These are phyloP conservation scores for Aphaenogaster rudis DNA, from an alignment of 1,140 invertebrate species.

Conservation along the genomic window DNA sequence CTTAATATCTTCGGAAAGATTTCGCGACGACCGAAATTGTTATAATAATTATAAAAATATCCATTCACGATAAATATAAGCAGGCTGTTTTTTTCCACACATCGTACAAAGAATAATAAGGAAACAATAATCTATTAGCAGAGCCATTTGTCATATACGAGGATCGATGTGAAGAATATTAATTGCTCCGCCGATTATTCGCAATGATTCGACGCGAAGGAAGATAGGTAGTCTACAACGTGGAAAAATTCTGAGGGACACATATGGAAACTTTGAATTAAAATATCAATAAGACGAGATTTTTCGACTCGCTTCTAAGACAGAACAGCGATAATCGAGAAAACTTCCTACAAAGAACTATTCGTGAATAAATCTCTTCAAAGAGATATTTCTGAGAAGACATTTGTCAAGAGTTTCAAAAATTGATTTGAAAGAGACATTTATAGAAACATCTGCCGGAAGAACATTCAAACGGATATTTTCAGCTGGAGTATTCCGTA, in stretches of 20 bases:
- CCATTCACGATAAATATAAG: not conserved
- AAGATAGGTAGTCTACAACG: not conserved
- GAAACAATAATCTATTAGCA: slow-evolving; percentile 10
- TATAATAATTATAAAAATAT: not conserved
- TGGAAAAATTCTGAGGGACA: not conserved
- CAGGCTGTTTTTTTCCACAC: slow-evolving; percentile 11
- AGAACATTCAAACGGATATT: not conserved
- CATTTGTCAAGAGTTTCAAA: not conserved
- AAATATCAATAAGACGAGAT: not conserved
- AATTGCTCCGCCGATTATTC: slow-evolving; percentile 25
- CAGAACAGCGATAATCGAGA: not conserved
- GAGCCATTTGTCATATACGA: slow-evolving; percentile 15
- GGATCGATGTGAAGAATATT: not conserved
- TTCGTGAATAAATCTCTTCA: not conserved
- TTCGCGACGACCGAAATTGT: not conserved
- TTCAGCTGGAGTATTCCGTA: not conserved
- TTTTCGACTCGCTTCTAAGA: slow-evolving; percentile 33
- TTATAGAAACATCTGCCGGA: not conserved
- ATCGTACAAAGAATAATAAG: slow-evolving; percentile 5
- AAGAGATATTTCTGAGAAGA: not conserved
- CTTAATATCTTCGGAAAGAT: not conserved
- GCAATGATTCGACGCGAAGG: slow-evolving; percentile 2
- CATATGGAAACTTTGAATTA: not conserved
- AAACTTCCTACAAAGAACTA: not conserved
- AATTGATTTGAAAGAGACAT: not conserved